Percentiles rank a stretch among this genome's conserved stretches.
phyloP scores from a whole-genome alignment of 2,888 invertebrate genomes.

The Protonemura montana region DNA sequence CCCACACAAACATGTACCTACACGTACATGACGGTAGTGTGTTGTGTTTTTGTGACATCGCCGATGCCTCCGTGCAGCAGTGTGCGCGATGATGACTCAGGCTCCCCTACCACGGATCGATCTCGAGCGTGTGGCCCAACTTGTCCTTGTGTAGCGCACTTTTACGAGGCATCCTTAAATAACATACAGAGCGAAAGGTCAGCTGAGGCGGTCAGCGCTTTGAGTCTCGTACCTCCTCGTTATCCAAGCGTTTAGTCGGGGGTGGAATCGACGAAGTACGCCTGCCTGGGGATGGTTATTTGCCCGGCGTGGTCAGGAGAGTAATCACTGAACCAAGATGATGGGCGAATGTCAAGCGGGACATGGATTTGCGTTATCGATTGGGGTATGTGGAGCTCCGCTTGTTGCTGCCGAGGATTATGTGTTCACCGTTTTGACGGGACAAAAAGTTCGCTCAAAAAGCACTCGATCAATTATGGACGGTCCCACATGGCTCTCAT shows the following conservation, averaged over 20 bases:
- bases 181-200: slow-evolving; percentile 8
- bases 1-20: neutral
- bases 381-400: neutral
- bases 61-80: neutral
- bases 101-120: neutral
- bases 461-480: slow-evolving; percentile 32
- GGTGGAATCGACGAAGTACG: no score
- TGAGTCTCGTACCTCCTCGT: neutral
- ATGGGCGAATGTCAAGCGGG: neutral
- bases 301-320: no score
- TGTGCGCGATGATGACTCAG: neutral
- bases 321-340: neutral
- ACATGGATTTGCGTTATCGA: neutral
- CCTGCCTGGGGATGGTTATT: no score
- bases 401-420: neutral
- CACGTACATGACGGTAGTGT: neutral
- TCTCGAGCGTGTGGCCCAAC: neutral
- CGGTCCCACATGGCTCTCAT: slow-evolving; percentile 30
- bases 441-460: slow-evolving; percentile 20
- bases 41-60: neutral
- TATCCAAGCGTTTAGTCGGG: neutral
- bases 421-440: neutral
- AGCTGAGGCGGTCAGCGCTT: neutral
- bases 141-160: neutral
- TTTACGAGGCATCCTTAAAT: slow-evolving; percentile 14